phyloP scores from a whole-genome alignment of 2,888 invertebrate genomes.

The Ochropacha duplaris region DNA sequence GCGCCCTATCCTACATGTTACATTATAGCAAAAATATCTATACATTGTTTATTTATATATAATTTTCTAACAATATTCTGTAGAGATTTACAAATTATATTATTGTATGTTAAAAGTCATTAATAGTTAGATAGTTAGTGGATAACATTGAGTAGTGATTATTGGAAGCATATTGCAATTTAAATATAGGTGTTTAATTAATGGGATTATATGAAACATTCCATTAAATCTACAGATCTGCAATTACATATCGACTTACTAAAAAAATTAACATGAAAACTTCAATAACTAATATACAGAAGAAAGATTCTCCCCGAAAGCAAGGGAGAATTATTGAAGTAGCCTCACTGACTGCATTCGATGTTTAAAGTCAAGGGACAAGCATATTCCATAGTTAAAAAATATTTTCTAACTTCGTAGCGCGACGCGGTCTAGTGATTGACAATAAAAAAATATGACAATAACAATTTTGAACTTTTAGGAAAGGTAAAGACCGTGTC shows the following conservation, averaged over 20 bases:
- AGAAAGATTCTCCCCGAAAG: neutral
- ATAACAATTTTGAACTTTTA: constrained; percentile 18
- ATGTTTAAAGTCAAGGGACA: neutral
- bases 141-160: constrained; percentile 60
- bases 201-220: constrained; percentile 43
- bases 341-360: constrained; percentile 16
- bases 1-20: constrained; percentile 58
- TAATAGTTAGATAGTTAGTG: constrained; percentile 60
- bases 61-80: constrained; percentile 79
- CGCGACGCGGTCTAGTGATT: constrained; percentile 28
- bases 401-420: constrained; percentile 18
- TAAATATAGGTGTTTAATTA: constrained; percentile 55
- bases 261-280: constrained; percentile 20
- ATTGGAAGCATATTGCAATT: constrained; percentile 63
- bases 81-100: constrained; percentile 77
- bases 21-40: constrained; percentile 67
- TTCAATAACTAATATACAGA: neutral
- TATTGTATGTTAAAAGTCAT: constrained; percentile 58
- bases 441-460: constrained; percentile 28
- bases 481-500: constrained; percentile 37
- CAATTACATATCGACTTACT: constrained; percentile 67
- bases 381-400: constrained; percentile 9
- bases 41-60: constrained; percentile 70
- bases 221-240: constrained; percentile 49
- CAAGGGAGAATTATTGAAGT: constrained; percentile 2